Base-by-base conservation (phyloP, 92 coral and sea anemone species). In the Virgularia gustaviana region DNA sequence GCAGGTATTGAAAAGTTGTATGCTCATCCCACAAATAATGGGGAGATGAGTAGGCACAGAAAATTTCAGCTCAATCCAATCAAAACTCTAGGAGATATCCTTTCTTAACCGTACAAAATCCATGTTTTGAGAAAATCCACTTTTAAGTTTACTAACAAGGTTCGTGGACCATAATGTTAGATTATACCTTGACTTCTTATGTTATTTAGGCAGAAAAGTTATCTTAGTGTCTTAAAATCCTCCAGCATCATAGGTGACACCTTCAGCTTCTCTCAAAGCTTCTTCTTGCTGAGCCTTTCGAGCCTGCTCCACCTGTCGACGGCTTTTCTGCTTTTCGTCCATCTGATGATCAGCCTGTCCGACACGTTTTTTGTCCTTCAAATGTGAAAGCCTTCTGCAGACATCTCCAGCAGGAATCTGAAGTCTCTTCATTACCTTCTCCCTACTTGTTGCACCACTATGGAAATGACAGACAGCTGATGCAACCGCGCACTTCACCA, bases 371-470 rank as follows among this genome's bases (percentile, higher is more conserved):
- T 77, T 77, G 78, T 82, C 83, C 63, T 54, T 67, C 51, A n/a
- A n/a, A 16, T 23, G 60, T n/a, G 77, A 65, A 23, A 83, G 63
- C 29, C 15, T 70, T 61, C 24, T 68, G 1, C 82, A 68, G n/a
- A 59, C 61, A 28, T 57, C 42, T 16, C 86, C 86, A 56, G 86
- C 79, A 61, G 83, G 80, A 18, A 78, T 72, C 41, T 47, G 64
- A 28, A 78, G 80, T 41, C 65, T 72, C 29, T 71, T 31, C 79
- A 78, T 83, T 15, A 71, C 76, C 18, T 16, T 82, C 75, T 59
- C 66, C 28, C 79, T 72, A 43, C 86, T 82, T 31, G 79, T 75
- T 71, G 87, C 75, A 60, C 87, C 83, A 65, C 79, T 49, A 19
- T 71, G 83, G 43, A 83, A 83, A 43, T 83, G 83, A 27, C 54